These are phyloP conservation scores for Dione juno DNA, from an alignment of 2,888 invertebrate genomes.

Conservation along the genomic window DNA sequence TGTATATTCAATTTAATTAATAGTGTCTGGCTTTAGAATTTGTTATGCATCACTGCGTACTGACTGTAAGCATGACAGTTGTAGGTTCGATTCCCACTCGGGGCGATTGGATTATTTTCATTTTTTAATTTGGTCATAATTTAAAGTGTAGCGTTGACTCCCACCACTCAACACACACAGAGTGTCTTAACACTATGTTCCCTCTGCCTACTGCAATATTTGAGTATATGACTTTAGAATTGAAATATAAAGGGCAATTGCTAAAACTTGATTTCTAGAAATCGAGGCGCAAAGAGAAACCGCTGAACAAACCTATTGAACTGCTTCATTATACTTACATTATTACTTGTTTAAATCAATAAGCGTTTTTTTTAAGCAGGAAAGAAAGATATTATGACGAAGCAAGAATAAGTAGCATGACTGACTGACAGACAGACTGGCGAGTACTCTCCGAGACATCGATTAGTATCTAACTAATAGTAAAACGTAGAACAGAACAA, in stretches of 20 bases:
- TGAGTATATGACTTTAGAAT: not conserved
- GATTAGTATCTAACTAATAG: no score
- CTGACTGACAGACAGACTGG: not conserved
- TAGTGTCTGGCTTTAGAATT: no score
- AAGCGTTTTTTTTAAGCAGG: not conserved
- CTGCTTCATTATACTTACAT: slow-evolving; percentile 2
- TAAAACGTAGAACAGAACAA: no score
- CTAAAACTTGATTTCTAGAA: slow-evolving; percentile 24
- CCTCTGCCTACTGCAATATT: not conserved
- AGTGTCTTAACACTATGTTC: not conserved
- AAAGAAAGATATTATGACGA: not conserved
- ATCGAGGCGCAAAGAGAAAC: slow-evolving; percentile 33
- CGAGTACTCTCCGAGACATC: not conserved
- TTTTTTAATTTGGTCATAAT: no score
- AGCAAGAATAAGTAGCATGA: no score
- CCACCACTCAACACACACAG: no score
- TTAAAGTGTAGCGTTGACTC: no score
- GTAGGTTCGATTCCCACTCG: no score
- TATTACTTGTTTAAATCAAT: slow-evolving; percentile 17
- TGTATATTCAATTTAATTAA: no score
- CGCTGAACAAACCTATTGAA: not conserved
- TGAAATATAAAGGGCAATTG: slow-evolving; percentile 10
- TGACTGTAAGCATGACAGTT: no score
- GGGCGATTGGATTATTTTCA: not conserved
- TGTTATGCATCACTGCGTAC: no score